phyloP scores from a whole-genome alignment of 2,797 vertebrate species.

The Eutrigla gurnardus region DNA sequence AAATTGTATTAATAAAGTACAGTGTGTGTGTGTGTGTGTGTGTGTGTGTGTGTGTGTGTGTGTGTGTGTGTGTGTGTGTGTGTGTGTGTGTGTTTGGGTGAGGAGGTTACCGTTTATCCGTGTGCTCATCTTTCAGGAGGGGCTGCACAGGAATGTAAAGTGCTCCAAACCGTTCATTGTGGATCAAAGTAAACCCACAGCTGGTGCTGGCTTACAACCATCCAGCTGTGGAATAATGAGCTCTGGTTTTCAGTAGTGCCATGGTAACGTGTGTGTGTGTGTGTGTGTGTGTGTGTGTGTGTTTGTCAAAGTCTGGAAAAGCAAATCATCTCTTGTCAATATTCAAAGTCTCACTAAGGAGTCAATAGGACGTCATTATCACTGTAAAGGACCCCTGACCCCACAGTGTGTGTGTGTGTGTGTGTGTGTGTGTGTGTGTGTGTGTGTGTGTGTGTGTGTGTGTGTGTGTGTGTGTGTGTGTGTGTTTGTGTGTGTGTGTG shows the following conservation, averaged over 20 bases:
- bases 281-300: conserved; percentile 34
- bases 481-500: conserved; percentile 2
- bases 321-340: conserved; percentile 22
- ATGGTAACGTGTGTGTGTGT: conserved; percentile 34
- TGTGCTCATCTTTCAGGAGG: conserved; percentile 71
- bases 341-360: conserved; percentile 4
- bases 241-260: conserved; percentile 19
- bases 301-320: conserved; percentile 28
- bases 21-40: conserved; percentile 8
- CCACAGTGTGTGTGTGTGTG: background rate
- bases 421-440: background rate
- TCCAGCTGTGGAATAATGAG: conserved; percentile 68
- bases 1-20: background rate
- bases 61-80: conserved; percentile 10
- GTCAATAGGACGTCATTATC: background rate
- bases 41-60: conserved; percentile 12
- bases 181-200: conserved; percentile 74
- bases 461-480: background rate
- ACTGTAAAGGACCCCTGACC: background rate
- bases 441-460: background rate
- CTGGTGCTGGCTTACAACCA: conserved; percentile 53
- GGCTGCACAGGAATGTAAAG: conserved; percentile 73
- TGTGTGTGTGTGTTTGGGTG: conserved; percentile 24
- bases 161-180: conserved; percentile 46
- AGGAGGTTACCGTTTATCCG: conserved; percentile 44